A percentile compares a stretch with the other conserved stretches of the same genome.
Evolutionary conservation across 2,113 vertebrate genomes (phyloP).

Genomic region (Acanthisitta chloris): DNA sequence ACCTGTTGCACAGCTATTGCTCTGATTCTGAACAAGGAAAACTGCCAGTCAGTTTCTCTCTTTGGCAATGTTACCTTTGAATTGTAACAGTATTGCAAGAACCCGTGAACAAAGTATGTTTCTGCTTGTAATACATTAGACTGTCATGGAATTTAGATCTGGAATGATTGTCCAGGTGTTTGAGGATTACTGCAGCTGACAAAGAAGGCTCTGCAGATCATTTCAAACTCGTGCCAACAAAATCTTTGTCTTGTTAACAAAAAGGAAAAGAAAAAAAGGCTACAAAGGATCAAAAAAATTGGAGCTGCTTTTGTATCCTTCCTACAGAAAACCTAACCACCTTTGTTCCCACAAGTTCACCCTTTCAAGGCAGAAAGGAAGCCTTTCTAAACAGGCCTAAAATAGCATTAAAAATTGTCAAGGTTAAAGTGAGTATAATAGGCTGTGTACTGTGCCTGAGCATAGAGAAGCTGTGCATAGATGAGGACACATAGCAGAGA

Average conservation of each 20-base stretch:
- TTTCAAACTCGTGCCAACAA: neutral
- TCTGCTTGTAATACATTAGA: conserved; percentile 14
- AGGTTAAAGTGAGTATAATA: conserved; percentile 22
- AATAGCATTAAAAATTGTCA: conserved; percentile 1
- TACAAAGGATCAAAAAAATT: neutral
- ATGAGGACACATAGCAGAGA: neutral
- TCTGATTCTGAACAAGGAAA: neutral
- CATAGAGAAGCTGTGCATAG: neutral
- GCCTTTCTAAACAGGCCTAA: conserved; percentile 11
- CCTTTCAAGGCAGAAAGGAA: conserved; percentile 2
- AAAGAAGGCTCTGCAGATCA: neutral
- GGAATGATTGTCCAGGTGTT: neutral
- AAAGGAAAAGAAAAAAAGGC: neutral
- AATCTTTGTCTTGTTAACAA: neutral
- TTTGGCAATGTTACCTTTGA: neutral
- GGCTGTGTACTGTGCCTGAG: neutral
- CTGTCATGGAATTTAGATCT: neutral
- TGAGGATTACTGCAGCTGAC: neutral
- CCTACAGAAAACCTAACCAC: neutral
- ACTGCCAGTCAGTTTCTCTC: neutral
- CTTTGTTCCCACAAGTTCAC: conserved; percentile 6
- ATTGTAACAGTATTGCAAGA: neutral
- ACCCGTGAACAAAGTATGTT: neutral
- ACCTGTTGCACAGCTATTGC: conserved; percentile 2
- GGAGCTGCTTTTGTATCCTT: neutral